Base-by-base conservation (phyloP, 2,113 vertebrate species). In the Ictalurus punctatus region DNA sequence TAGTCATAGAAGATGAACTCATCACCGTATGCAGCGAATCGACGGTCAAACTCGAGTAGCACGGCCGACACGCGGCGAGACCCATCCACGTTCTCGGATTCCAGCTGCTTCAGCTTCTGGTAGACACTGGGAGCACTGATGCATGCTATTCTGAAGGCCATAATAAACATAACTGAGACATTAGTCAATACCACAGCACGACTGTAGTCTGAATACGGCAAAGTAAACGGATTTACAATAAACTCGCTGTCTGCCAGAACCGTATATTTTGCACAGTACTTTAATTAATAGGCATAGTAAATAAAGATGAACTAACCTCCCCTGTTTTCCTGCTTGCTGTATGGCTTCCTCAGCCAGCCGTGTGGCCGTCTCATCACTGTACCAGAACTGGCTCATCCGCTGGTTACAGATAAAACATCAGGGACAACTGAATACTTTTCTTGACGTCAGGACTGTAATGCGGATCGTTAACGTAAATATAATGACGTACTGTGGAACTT, bases 331-430 rank as follows among this genome's bases (percentile, higher is more conserved):
- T 30, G 95, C 97, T 90, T 97, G 97, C n/a, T 91, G 92, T 12
- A 96, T 1, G 0, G 91, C 95, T 90, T 99, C 98, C 58, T 96
- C 93, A 0, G 98, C 97, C 9, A 99, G 94, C 44, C 82, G 86
- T 0, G 90, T 63, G 0, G 98, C 98, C 0, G 98, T 99, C 67
- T 98, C 97, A 21, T 96, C 95, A 3, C 93, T 97, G 92, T 99
- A 99, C 98, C 98, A 99, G 90, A 99, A 99, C 94, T 99, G 98
- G 94, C 98, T 99, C 95, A 99, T 92, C 85, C 97, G 92, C 98
- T 99, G 92, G 83, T 85, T 9, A 86, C 1, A 79, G 78, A 84
- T 27, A 90, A 21, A 89, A 63, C 85, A 79, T 40, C 58, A 69
- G 96, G 79, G 8, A 37, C 8, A 17, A 52, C 6, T 52, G 48